These are phyloP conservation scores for Plecturocebus donacophilus DNA, from an alignment of 2,113 vertebrate species.

Conservation along the genomic window DNA sequence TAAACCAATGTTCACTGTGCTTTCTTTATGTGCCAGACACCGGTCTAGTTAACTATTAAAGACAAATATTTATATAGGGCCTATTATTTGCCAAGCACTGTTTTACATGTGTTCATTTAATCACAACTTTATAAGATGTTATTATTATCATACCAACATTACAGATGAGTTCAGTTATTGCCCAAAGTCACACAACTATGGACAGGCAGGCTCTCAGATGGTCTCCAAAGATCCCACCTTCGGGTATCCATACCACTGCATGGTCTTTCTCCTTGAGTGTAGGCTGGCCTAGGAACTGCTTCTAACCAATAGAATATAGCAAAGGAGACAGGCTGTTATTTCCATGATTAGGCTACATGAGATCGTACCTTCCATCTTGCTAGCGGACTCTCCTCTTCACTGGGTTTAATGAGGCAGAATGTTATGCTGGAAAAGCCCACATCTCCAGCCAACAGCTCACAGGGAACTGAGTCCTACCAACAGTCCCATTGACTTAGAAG, in stretches of 20 bases:
- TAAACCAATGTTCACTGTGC: neutral
- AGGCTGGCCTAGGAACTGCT: neutral
- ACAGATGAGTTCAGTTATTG: neutral
- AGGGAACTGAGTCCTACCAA: neutral
- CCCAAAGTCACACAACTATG: neutral
- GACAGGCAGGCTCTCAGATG: no score
- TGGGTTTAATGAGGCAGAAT: neutral
- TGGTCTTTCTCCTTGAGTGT: neutral
- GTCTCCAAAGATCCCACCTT: accelerated
- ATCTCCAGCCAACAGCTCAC: neutral
- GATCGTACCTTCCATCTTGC: neutral
- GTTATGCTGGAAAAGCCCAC: neutral
- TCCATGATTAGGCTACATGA: neutral
- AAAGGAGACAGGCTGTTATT: neutral
- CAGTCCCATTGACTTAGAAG: neutral
- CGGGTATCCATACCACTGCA: no score
- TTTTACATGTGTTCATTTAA: neutral
- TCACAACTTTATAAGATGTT: neutral
- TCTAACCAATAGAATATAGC: neutral
- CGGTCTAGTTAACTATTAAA: neutral
- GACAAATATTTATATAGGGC: neutral
- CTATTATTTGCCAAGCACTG: neutral
- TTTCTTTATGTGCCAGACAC: neutral
- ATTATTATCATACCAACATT: neutral
- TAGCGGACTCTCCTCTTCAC: neutral